A percentile compares a stretch with the other conserved stretches of the same genome.
phyloP scores from a whole-genome alignment of 2,888 invertebrate genomes.

The Eupithecia subfuscata region DNA sequence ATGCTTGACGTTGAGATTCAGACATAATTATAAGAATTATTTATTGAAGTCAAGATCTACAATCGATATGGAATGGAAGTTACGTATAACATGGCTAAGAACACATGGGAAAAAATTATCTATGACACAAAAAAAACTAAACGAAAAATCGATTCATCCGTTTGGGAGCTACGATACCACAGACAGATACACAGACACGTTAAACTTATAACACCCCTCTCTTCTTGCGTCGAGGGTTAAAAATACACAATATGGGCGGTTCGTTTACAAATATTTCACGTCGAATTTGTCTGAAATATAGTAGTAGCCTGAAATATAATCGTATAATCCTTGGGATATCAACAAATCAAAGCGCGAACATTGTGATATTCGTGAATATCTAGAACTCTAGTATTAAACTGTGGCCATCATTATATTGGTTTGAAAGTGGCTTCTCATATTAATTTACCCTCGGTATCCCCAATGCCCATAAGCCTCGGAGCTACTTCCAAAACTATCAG shows the following conservation, averaged over 20 bases:
- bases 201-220: too few relatives aligned
- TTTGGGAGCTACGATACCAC: too few relatives aligned
- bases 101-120: too few relatives aligned
- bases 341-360: not conserved
- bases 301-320: not conserved
- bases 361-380: not conserved
- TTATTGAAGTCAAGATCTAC: not conserved
- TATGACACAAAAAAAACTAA: too few relatives aligned
- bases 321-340: not conserved
- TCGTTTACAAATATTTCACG: not conserved
- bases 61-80: not conserved
- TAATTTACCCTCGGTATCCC: not conserved
- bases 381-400: not conserved
- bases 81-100: too few relatives aligned
- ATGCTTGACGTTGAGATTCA: not conserved
- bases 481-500: slow-evolving; percentile 9
- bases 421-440: not conserved
- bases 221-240: too few relatives aligned
- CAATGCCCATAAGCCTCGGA: not conserved
- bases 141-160: too few relatives aligned
- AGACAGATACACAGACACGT: too few relatives aligned
- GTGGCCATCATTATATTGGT: not conserved
- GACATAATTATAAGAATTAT: not conserved
- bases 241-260: not conserved
- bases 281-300: not conserved